Conservation (phyloP, 1,140 invertebrate genomes). For the Luehdorfia chinensis region DNA sequence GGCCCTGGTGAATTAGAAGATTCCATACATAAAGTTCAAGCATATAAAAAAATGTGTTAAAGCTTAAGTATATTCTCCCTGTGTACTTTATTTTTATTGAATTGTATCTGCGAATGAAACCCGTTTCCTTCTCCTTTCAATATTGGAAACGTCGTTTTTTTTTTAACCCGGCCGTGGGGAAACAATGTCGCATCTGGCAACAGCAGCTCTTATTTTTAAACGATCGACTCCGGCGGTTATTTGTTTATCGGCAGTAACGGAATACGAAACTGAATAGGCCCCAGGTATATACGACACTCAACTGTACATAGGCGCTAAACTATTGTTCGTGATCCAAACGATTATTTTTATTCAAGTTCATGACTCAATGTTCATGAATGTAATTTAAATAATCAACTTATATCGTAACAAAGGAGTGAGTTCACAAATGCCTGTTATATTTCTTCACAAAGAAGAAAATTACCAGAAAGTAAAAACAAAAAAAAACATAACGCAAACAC, state of each 20-base stretch:
- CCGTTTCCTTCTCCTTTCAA: too few relatives aligned
- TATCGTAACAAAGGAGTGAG: neutral
- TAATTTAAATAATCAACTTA: conserved; percentile 8
- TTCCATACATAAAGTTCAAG: too few relatives aligned
- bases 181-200: conserved; percentile 33
- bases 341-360: conserved; percentile 11
- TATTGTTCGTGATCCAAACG: conserved; percentile 8
- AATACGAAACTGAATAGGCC: neutral
- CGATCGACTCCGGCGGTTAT: neutral
- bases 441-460: neutral
- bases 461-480: neutral
- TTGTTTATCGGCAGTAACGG: neutral
- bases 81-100: too few relatives aligned
- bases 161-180: conserved; percentile 53
- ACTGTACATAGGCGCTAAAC: neutral
- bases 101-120: too few relatives aligned
- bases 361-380: conserved; percentile 1
- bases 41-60: too few relatives aligned
- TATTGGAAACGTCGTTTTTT: conserved; percentile 42
- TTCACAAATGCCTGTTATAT: conserved; percentile 4
- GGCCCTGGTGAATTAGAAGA: too few relatives aligned
- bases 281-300: neutral
- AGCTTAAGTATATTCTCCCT: neutral
- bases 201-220: neutral
- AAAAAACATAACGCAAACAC: neutral